Evolutionary conservation across 2,113 vertebrate genomes (phyloP), one percentile per base, ranked within the genome.

Genomic region (Pholis gunnellus): DNA sequence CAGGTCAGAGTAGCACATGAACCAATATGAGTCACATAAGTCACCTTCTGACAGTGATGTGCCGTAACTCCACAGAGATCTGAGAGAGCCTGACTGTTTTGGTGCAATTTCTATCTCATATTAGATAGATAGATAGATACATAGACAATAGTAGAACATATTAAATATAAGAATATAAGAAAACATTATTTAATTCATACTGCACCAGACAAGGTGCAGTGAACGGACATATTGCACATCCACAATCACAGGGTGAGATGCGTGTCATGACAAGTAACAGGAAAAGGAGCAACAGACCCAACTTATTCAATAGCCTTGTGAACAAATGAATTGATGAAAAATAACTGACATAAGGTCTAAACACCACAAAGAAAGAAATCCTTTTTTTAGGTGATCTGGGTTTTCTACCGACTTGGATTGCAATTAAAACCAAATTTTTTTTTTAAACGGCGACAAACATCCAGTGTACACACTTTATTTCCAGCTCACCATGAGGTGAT

Each of bases 11-110:
- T 18, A 13, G n/a, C 13, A 72, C 72, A 68, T 76, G 6, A 15
- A 36, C 31, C 44, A 20, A 78, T 67, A 74, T 85, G 60, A 86
- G 34, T 31, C 60, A 60, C 52, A 65, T 54, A 52, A 48, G n/a
- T 83, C 74, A 69, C 4, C 5, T 0, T 38, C 46, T 64, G 72
- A 76, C 29, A 59, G 17, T 27, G n/a, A 69, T 34, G 25, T 69
- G 42, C 36, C 9, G 18, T 52, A 3, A 63, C 20, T 70, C 50
- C 31, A 75, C 15, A 13, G 13, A 75, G 17, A 65, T 74, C 65
- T 71, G 18, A 54, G 70, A 76, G 54, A 15, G 40, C 8, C 5
- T 11, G 9, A 9, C 11, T 42, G 54, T 66, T 75, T 34, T 56
- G 25, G 7, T 70, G n/a, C 14, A 65, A 48, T 57, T 57, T 46